phyloP scores from a whole-genome alignment of 2,888 invertebrate species.

The Xestia rhomboidea region DNA sequence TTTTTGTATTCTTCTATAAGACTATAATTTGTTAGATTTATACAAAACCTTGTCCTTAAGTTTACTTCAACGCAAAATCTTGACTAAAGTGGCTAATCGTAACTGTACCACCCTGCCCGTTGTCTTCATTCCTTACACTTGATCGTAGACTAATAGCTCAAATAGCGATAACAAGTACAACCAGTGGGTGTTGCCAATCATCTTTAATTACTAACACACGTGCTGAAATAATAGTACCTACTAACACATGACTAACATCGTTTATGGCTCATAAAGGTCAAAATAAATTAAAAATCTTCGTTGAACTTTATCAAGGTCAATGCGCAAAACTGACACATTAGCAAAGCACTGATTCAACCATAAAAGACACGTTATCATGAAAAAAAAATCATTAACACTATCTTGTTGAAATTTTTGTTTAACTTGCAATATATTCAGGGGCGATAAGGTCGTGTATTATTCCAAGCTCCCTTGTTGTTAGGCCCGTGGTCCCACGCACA shows the following conservation, averaged over 20 bases:
- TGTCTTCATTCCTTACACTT: conserved; percentile 6
- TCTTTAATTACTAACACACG: conserved; percentile 24
- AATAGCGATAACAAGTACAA: conserved; percentile 17
- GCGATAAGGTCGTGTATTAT: conserved; percentile 52
- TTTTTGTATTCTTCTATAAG: too few relatives aligned
- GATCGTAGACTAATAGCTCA: conserved; percentile 8
- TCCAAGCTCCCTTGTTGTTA: conserved; percentile 48
- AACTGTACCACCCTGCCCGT: background rate
- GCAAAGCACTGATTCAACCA: background rate
- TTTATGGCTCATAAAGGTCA: conserved; percentile 31
- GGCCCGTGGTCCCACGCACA: conserved; percentile 40
- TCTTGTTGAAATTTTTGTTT: conserved; percentile 25
- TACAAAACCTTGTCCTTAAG: background rate
- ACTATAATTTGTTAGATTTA: too few relatives aligned
- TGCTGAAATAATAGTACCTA: background rate
- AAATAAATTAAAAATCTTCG: conserved; percentile 22
- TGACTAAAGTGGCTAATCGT: background rate
- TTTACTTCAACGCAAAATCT: background rate
- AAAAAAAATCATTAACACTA: conserved; percentile 20
- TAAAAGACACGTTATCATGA: background rate
- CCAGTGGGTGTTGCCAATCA: background rate
- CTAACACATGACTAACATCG: background rate
- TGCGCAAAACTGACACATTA: conserved; percentile 24
- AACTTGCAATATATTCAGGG: conserved; percentile 44
- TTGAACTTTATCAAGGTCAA: conserved; percentile 26